Base-by-base conservation (phyloP, 2,888 invertebrate species). In the Brachyptera risi region DNA sequence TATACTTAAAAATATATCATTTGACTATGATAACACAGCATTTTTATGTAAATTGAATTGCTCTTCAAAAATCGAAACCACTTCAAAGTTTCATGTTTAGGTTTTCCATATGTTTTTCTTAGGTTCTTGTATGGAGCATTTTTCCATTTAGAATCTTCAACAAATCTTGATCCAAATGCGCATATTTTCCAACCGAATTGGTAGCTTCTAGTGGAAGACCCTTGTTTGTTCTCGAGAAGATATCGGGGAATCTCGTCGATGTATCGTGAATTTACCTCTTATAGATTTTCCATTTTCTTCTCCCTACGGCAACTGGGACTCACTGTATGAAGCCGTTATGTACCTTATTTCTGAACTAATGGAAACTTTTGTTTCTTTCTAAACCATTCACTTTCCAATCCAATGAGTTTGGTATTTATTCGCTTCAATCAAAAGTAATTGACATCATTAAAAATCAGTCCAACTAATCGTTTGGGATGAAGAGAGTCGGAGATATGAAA, bases 211-310 rank as follows among this genome's bases (percentile, higher is more conserved):
- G 54, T 37, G 35, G 37, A 54, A 23, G 19, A 35, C 56, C 23
- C 56, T 19, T 54, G 44, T 60, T 56, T 60, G 54, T 31, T 44
- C 56, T 54, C 59, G 21, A 26, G 26, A 47, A 15, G 13, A 11
- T 54, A 54, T 54, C 27, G 44, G 40, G 51, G 27, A n/a, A 56
- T 42, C 60, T 40, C 60, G 17, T 19, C 27, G 47, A 47, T 56
- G 47, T 54, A 60, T 60, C 60, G 42, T 47, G 47, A 60, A 60
- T 60, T 60, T 56, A 42, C 54, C 54, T 19, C 56, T 19, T 54
- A 60, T 60, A 38, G 60, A 60, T 60, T 60, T 60, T 54, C 44
- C 56, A 56, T 60, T 60, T 60, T 56, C 60, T 40, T 59, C 50
- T 50, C 38, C 50, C 59, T 38, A 5, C 21, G 47, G 47, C 47